These are phyloP conservation scores for Podiceps cristatus DNA, from an alignment of 2,113 vertebrate species.

Conservation along the genomic window DNA sequence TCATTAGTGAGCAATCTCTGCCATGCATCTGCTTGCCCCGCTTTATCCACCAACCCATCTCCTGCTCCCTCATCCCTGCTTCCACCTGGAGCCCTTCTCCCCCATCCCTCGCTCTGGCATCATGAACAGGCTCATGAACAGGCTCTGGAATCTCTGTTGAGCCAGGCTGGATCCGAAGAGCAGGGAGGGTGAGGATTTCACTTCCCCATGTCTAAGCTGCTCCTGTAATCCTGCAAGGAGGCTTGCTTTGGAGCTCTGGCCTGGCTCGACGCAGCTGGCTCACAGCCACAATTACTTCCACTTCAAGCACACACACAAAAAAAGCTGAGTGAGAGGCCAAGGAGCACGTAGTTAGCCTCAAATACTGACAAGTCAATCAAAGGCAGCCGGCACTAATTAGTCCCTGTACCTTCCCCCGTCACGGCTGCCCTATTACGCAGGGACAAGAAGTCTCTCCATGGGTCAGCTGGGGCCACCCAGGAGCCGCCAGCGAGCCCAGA, in stretches of 20 bases:
- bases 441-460: not conserved
- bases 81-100: not conserved
- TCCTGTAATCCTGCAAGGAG: not conserved
- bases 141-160: not conserved
- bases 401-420: not conserved
- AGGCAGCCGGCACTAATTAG: not conserved
- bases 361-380: not conserved
- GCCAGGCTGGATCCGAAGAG: not conserved
- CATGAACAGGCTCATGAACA: not conserved
- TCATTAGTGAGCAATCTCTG: not conserved
- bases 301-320: not conserved
- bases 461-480: not conserved
- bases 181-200: not conserved
- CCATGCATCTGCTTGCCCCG: not conserved
- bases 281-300: slow-evolving; percentile 15
- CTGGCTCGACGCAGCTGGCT: not conserved
- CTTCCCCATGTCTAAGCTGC: not conserved
- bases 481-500: not conserved
- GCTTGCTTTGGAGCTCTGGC: not conserved
- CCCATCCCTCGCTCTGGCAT: not conserved
- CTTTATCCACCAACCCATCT: not conserved
- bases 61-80: not conserved
- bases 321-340: not conserved
- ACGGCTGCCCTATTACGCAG: not conserved
- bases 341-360: not conserved